A percentile compares a stretch with the other conserved stretches of the same genome.
Conservation (phyloP, 2,113 vertebrate genomes). For the Gambusia affinis region DNA sequence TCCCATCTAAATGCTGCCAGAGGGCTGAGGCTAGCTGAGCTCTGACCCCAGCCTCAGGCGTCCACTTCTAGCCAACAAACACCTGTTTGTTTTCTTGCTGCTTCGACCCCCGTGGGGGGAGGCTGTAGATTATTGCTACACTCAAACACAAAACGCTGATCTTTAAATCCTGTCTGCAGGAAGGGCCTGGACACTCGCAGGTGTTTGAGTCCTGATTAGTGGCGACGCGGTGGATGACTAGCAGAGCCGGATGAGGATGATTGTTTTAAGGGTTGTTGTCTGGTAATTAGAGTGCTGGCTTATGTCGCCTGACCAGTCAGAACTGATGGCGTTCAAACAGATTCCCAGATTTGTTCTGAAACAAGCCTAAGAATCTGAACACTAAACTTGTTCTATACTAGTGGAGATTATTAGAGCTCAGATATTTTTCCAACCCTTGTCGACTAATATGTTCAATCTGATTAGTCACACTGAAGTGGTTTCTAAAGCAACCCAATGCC, state of each 20-base stretch:
- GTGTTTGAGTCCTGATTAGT: conserved; percentile 60
- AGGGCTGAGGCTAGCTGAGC: conserved; percentile 55
- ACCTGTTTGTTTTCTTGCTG: conserved; percentile 62
- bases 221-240: conserved; percentile 47
- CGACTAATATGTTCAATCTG: not conserved
- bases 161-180: conserved; percentile 67
- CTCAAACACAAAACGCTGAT: conserved; percentile 47
- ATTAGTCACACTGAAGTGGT: not conserved
- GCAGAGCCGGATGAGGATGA: conserved; percentile 60
- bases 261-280: conserved; percentile 54
- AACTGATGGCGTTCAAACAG: conserved; percentile 23
- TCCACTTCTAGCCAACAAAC: conserved; percentile 64
- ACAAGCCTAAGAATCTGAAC: not conserved
- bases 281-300: conserved; percentile 59
- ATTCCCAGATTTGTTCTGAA: conserved; percentile 1
- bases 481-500: not conserved
- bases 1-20: conserved; percentile 50
- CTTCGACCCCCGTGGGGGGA: conserved; percentile 16
- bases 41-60: conserved; percentile 51
- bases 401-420: not conserved
- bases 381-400: not conserved
- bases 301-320: conserved; percentile 34
- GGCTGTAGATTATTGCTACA: conserved; percentile 38
- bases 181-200: conserved; percentile 69
- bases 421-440: not conserved